These are phyloP conservation scores for Petrocephalus sullivani DNA, from an alignment of 2,797 vertebrate species.

Conservation along the genomic window DNA sequence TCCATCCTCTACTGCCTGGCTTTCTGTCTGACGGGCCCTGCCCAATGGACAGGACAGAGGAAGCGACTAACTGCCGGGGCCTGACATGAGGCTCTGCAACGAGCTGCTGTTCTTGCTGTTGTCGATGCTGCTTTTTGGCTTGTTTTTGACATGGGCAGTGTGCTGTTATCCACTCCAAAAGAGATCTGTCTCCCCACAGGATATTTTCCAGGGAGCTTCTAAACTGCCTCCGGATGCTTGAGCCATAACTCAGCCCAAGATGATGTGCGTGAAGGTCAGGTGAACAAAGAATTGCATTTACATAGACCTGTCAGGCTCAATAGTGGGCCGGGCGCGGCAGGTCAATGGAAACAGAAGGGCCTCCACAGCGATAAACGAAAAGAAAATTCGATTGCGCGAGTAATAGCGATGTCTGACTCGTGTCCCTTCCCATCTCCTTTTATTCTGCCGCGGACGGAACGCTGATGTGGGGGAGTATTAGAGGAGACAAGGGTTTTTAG, in stretches of 20 bases:
- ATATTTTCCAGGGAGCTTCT: not conserved
- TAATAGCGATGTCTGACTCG: conserved; percentile 14
- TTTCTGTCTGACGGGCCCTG: not conserved
- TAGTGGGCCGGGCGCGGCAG: not conserved
- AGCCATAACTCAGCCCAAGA: not conserved
- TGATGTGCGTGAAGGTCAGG: conserved; percentile 10
- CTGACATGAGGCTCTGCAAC: not conserved
- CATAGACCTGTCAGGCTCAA: conserved; percentile 15
- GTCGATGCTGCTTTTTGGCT: not conserved
- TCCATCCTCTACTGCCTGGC: not conserved
- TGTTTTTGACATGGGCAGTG: not conserved
- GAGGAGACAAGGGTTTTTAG: conserved; percentile 2
- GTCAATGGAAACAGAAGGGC: conserved; percentile 8
- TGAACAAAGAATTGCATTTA: conserved; percentile 16
- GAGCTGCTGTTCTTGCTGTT: not conserved
- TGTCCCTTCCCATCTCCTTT: conserved; percentile 10
- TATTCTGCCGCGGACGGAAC: not conserved
- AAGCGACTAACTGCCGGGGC: not conserved
- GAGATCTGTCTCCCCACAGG: not conserved
- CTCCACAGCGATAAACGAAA: conserved; percentile 5
- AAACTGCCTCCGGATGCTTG: conserved; percentile 9
- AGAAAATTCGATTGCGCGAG: conserved; percentile 14
- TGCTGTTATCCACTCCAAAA: not conserved
- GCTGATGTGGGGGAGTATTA: conserved; percentile 38
- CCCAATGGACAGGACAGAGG: not conserved